Evolutionary conservation across 2,113 vertebrate genomes (phyloP), one percentile per base, ranked within the genome.

Genomic region (Alces alces): DNA sequence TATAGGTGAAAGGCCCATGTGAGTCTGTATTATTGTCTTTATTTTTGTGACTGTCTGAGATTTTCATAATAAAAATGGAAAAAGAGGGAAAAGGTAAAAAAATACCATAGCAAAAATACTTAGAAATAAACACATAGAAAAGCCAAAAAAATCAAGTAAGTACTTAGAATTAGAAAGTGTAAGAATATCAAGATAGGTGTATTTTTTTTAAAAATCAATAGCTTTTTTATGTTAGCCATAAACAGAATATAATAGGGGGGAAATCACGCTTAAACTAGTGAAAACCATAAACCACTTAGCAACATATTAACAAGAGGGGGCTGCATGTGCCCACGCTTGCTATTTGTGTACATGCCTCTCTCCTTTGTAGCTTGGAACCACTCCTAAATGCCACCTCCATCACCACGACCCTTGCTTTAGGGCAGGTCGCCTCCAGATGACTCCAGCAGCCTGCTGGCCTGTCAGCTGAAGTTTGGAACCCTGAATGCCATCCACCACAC

Each of bases 41-140:
- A 94, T 82, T 88, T 94, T 82, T 86, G 45, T 47, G 39, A 52
- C 50, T 76, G 52, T 82, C 80, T 64, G 39, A 92, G 58, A 95
- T 88, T 64, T 82, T 86, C 43, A 87, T 57, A 96, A 83, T 76
- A 96, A 90, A 96, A 92, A 85, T 58, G 66, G 61, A 66, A 87
- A 58, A 93, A 95, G 82, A 36, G 9, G 10, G 4, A 33, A 73
- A 73, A 39, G 25, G 36, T 64, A 2, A 33, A 91, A 94, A 95
- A 90, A 60, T 43, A 86, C 43, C 25, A 76, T 58, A 87, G n/a
- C 25, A 80, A 45, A 89, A 92, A 43, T 84, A 73, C 10, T 45
- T 61, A n/a, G 76, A 70, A 86, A 92, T 39, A 92, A 85, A 83
- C 61, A 82, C 16, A 14, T 5, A 93, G 30, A 89, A 93, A 90